These are phyloP conservation scores for Catalaphyllia jardinei DNA, from an alignment of 64 coral and sea anemone genomes.

Conservation along the genomic window DNA sequence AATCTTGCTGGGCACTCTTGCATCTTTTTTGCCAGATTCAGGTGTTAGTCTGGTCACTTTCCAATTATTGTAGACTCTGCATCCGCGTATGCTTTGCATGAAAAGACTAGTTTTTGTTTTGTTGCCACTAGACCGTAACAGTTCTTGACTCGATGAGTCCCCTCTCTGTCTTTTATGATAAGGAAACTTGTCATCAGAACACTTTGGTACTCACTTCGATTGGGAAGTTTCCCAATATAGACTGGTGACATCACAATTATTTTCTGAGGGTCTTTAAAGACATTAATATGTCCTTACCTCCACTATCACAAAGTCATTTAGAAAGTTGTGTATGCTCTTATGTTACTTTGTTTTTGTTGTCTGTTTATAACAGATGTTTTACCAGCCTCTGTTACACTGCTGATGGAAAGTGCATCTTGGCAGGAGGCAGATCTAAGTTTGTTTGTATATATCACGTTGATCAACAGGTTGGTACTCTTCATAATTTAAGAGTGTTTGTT, in stretches of 20 bases:
- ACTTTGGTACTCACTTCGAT: too few species aligned
- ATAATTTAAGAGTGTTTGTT: too few species aligned
- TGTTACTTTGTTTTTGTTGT: background rate
- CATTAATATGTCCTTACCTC: background rate
- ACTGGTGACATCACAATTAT: too few species aligned
- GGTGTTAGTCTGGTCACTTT: slow-evolving; percentile 14
- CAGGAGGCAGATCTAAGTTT: slow-evolving; percentile 88
- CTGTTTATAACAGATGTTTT: slow-evolving; percentile 67
- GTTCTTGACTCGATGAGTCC: too few species aligned
- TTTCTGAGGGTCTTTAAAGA: too few species aligned
- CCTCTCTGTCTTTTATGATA: too few species aligned
- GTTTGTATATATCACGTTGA: slow-evolving; percentile 92
- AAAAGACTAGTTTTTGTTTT: background rate
- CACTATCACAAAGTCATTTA: background rate
- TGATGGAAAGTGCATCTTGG: slow-evolving; percentile 86
- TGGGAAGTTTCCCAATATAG: too few species aligned
- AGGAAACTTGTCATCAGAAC: too few species aligned
- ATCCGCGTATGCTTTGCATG: background rate
- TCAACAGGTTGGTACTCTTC: slow-evolving; percentile 74
- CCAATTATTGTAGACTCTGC: background rate
- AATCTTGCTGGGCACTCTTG: slow-evolving; percentile 6
- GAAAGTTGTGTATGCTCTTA: background rate
- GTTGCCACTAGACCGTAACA: too few species aligned
- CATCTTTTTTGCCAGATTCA: slow-evolving; percentile 21
- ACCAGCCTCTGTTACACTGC: slow-evolving; percentile 95